Evolutionary conservation across 92 coral and sea anemone species (phyloP), one percentile per base, ranked within the genome.

Genomic region (Parazoanthus darwini): DNA sequence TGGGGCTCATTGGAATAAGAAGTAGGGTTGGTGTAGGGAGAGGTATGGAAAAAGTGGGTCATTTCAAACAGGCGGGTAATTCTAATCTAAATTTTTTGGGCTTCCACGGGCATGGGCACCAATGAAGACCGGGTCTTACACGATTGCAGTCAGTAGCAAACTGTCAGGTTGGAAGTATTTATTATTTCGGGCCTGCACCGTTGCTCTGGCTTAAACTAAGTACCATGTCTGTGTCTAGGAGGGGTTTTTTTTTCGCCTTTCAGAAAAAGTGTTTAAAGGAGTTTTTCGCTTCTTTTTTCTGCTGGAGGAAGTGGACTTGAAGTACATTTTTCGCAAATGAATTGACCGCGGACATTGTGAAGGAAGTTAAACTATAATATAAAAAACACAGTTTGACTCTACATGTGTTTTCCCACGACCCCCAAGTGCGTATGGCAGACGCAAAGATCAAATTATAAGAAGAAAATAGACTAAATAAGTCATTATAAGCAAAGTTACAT

Each of bases 321-420:
- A 66, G 72, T 66, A 66, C 26, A 26, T 66, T 25, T 66, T 66
- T 67, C n/a, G 73, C 73, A 67, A 67, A 67, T 67, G 73, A 67
- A 67, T 67, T 6, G 73, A 67, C 73, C 73, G 73, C 23, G 73
- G 73, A 67, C 73, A 67, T 67, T 67, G 73, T 67, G 73, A 67
- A 67, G 29, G 29, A 22, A 22, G 73, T 6, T 22, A 22, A 67
- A 67, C 73, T 67, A 67, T 29, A 29, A 29, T 29, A 67, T 67
- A 16, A 20, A 67, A 67, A 67, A 67, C 73, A 67, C 73, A 67
- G 14, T 67, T 67, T 67, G 73, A 67, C 73, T 67, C 29, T 67
- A 67, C 73, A 67, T 67, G 73, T 67, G 22, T 66, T 67, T 67
- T 67, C 73, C 73, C 73, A 67, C 73, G n/a, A 67, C 72, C 73